Percentiles rank a stretch among this genome's conserved stretches.
Conservation (phyloP, 2,797 vertebrate species). For the Alosa sapidissima region DNA sequence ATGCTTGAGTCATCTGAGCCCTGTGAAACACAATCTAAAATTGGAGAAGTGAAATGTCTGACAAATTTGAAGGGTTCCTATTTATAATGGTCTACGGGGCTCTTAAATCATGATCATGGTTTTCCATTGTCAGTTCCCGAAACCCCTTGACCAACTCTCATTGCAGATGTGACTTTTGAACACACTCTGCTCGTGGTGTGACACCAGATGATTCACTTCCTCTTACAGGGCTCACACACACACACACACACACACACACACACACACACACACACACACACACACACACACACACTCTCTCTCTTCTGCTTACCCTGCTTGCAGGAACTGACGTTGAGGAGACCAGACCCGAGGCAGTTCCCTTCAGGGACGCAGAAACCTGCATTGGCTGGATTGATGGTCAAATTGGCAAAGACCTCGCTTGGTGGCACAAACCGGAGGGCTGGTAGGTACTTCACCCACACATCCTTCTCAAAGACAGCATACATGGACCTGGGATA, state of each 20-base stretch:
- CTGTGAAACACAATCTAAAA: not conserved
- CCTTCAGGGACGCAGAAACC: conserved; percentile 89
- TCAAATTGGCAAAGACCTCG: conserved; percentile 81
- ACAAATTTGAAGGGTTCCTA: not conserved
- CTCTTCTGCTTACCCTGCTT: conserved; percentile 79
- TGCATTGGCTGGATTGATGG: conserved; percentile 83
- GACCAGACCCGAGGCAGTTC: conserved; percentile 85
- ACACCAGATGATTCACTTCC: not conserved
- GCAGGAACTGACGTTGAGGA: conserved; percentile 88
- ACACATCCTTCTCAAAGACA: conserved; percentile 78
- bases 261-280: conserved; percentile 28
- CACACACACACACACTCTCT: conserved; percentile 8
- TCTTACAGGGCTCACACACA: not conserved
- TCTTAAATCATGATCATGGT: not conserved
- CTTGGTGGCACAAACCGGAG: conserved; percentile 84
- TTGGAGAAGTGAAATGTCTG: not conserved
- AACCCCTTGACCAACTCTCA: not conserved
- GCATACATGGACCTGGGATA: conserved; percentile 85
- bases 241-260: not conserved
- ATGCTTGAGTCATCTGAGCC: not conserved
- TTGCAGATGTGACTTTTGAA: not conserved
- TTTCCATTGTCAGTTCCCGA: not conserved
- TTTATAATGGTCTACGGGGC: not conserved
- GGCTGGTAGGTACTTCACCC: conserved; percentile 77
- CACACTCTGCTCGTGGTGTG: not conserved